Conservation (phyloP, 2,888 invertebrate genomes). For the Malacosoma neustria region DNA sequence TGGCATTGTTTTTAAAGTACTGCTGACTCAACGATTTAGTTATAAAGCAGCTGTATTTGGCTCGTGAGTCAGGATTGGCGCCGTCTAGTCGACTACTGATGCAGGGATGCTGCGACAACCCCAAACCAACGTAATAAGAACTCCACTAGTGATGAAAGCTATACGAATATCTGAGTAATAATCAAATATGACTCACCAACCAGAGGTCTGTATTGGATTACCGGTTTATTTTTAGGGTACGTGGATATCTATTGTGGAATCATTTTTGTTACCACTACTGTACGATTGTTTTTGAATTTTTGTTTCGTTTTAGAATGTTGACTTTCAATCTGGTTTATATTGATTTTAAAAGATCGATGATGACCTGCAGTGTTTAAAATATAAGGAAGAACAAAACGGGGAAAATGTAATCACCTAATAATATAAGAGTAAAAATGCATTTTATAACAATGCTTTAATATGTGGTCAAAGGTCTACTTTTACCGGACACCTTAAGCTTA, state of each 20-base stretch:
- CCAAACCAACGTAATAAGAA: neutral
- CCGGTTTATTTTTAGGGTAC: neutral
- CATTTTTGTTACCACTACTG: too few species aligned
- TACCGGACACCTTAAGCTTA: too few species aligned
- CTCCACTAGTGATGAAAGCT: neutral
- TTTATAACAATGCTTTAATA: too few species aligned
- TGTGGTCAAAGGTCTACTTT: too few species aligned
- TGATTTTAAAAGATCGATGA: too few species aligned
- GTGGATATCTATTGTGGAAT: neutral
- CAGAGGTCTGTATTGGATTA: neutral
- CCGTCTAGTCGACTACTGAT: constrained; percentile 1
- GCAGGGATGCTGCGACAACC: neutral
- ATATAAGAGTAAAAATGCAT: too few species aligned
- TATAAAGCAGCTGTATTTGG: neutral
- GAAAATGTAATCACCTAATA: too few species aligned
- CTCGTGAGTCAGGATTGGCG: neutral
- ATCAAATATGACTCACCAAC: neutral
- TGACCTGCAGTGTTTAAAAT: too few species aligned
- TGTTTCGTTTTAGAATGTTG: too few species aligned
- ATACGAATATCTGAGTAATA: neutral
- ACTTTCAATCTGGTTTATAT: too few species aligned
- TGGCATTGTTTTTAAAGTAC: neutral
- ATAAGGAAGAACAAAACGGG: too few species aligned
- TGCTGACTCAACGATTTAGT: neutral
- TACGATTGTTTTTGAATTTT: too few species aligned